Evolutionary conservation across 2,888 invertebrate species (phyloP).

Genomic region (Xylota sylvarum): DNA sequence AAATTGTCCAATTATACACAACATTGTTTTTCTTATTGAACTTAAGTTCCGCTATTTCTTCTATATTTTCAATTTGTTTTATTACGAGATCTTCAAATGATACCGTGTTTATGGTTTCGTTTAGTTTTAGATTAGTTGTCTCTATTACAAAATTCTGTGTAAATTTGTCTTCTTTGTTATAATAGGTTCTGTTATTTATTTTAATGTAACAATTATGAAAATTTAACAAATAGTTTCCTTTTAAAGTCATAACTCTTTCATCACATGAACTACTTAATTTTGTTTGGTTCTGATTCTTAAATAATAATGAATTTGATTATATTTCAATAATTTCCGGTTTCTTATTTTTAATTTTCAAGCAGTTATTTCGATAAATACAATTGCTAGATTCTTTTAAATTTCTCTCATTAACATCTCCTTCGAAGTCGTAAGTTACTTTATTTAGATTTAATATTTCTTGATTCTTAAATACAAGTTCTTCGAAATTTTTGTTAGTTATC

Average conservation of each 20-base stretch:
- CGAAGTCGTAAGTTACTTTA: too few relatives aligned
- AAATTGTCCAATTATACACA: too few relatives aligned
- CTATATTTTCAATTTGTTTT: background rate
- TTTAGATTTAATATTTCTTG: too few relatives aligned
- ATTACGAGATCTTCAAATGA: background rate
- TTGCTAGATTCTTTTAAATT: too few relatives aligned
- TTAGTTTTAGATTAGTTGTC: background rate
- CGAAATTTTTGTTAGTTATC: too few relatives aligned
- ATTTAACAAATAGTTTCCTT: background rate
- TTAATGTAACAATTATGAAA: slow-evolving; percentile 3
- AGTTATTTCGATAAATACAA: too few relatives aligned
- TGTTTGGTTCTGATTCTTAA: background rate
- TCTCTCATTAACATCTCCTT: too few relatives aligned
- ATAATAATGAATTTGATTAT: background rate
- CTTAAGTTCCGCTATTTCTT: too few relatives aligned
- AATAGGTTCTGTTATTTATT: slow-evolving; percentile 10
- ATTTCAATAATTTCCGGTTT: too few relatives aligned
- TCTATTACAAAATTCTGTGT: background rate
- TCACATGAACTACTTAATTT: background rate
- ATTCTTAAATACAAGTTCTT: too few relatives aligned
- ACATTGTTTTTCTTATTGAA: too few relatives aligned
- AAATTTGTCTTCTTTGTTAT: slow-evolving; percentile 6
- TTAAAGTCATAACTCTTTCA: background rate
- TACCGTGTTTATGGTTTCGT: background rate
- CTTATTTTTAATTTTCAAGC: too few relatives aligned